phyloP scores from a whole-genome alignment of 2,888 invertebrate species.

The Epiperipatus broadwayi region DNA sequence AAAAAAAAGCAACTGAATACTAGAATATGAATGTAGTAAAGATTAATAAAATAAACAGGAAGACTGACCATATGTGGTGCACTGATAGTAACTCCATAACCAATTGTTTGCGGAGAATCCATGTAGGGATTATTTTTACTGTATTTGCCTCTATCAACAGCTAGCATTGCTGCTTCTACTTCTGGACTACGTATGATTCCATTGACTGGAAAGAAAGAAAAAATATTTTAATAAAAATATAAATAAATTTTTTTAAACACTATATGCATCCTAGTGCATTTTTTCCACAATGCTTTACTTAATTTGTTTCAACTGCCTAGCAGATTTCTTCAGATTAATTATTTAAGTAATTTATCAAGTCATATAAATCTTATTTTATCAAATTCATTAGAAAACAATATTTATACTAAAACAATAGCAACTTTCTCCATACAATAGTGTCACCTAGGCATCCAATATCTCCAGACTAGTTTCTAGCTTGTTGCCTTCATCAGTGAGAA shows the following conservation, averaged over 20 bases:
- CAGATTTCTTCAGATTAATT: no score
- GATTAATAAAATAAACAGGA: conserved; percentile 3
- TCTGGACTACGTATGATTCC: conserved; percentile 52
- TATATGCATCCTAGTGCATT: conserved; percentile 1
- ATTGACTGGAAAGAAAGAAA: conserved; percentile 41
- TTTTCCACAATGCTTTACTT: no score
- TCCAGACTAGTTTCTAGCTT: no score
- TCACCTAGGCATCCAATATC: no score
- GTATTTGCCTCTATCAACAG: conserved; percentile 65
- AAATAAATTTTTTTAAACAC: background rate
- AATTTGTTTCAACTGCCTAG: no score
- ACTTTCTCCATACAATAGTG: no score
- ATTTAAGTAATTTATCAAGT: no score
- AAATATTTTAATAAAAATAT: conserved; percentile 10
- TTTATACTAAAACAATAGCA: no score
- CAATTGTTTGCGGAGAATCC: conserved; percentile 81
- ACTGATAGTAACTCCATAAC: conserved; percentile 81
- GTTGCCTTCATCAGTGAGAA: no score
- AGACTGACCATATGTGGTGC: conserved; percentile 76
- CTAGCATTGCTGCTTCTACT: conserved; percentile 59
- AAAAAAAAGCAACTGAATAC: no score
- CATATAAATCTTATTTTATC: no score
- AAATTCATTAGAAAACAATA: no score
- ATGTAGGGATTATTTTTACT: conserved; percentile 48
- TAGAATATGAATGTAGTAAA: conserved; percentile 11